A percentile compares a stretch with the other conserved stretches of the same genome.
Conservation (phyloP, 2,888 invertebrate genomes). For the Crepidodera aurea region DNA sequence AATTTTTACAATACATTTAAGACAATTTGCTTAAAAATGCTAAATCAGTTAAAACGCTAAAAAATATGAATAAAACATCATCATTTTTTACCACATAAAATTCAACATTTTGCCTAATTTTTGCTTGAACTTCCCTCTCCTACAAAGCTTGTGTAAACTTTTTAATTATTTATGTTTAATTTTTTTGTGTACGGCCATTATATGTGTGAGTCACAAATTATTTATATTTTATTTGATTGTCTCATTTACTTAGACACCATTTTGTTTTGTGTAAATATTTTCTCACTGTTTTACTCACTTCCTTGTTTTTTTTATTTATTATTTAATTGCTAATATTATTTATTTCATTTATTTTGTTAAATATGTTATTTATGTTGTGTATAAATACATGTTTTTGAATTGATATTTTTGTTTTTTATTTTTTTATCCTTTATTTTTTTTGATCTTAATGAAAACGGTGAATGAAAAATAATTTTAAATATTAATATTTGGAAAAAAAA, state of each 20-base stretch:
- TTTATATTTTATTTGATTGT: constrained; percentile 13
- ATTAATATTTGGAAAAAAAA: too few relatives aligned
- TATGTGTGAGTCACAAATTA: constrained; percentile 3
- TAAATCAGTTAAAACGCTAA: not conserved
- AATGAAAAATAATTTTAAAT: too few relatives aligned
- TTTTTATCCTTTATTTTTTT: constrained; percentile 42
- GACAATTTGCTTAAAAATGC: not conserved
- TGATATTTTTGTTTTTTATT: constrained; percentile 46
- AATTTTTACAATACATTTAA: not conserved
- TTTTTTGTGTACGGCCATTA: constrained; percentile 34
- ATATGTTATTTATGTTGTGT: constrained; percentile 44
- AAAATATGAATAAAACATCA: too few relatives aligned
- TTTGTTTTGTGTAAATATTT: constrained; percentile 33
- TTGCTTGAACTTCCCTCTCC: not conserved
- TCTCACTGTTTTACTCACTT: constrained; percentile 35
- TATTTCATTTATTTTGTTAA: constrained; percentile 44
- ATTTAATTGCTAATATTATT: constrained; percentile 35
- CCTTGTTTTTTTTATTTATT: constrained; percentile 40
- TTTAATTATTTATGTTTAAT: constrained; percentile 19
- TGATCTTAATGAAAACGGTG: too few relatives aligned
- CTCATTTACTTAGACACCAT: constrained; percentile 35
- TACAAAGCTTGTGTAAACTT: not conserved
- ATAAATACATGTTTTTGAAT: constrained; percentile 46
- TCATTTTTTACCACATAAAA: too few relatives aligned
- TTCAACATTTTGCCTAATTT: not conserved